These are phyloP conservation scores for Gymnoscopelus microlampas DNA, from an alignment of 2,797 vertebrate species.

Conservation along the genomic window DNA sequence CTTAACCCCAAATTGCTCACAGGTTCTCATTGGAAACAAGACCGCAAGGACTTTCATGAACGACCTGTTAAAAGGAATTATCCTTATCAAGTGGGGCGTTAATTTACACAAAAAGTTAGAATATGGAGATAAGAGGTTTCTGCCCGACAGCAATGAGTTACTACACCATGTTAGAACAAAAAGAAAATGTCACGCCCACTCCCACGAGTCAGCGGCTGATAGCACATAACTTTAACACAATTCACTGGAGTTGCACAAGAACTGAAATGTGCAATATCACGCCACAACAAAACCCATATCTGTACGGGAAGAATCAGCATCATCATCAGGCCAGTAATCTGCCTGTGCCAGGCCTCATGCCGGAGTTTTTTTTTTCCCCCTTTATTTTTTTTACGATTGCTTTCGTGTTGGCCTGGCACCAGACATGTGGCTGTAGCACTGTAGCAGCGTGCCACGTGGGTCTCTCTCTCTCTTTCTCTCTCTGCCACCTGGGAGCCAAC, in stretches of 20 bases:
- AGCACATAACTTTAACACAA: background rate
- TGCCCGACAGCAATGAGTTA: too few species aligned
- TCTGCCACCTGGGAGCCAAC: background rate
- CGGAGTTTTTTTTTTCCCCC: background rate
- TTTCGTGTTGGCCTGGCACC: constrained; percentile 56
- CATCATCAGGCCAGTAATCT: constrained; percentile 29
- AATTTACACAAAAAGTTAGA: too few species aligned
- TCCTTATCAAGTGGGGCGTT: too few species aligned
- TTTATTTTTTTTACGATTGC: constrained; percentile 41
- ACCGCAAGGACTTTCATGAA: too few species aligned
- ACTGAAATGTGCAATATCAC: background rate
- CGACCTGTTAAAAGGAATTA: too few species aligned
- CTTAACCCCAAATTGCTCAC: too few species aligned
- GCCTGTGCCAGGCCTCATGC: constrained; percentile 40
- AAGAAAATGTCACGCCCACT: too few species aligned
- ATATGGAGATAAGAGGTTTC: too few species aligned
- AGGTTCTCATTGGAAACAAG: too few species aligned
- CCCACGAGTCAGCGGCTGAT: too few species aligned
- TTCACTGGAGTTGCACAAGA: constrained; percentile 12
- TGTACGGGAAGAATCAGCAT: constrained; percentile 20
- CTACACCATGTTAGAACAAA: too few species aligned
- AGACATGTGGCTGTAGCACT: constrained; percentile 60
- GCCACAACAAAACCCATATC: constrained; percentile 1
- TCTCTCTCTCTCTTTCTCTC: constrained; percentile 15
- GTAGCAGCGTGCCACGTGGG: constrained; percentile 59